These are phyloP conservation scores for Apteryx mantelli DNA, from an alignment of 2,113 vertebrate species.

Conservation along the genomic window DNA sequence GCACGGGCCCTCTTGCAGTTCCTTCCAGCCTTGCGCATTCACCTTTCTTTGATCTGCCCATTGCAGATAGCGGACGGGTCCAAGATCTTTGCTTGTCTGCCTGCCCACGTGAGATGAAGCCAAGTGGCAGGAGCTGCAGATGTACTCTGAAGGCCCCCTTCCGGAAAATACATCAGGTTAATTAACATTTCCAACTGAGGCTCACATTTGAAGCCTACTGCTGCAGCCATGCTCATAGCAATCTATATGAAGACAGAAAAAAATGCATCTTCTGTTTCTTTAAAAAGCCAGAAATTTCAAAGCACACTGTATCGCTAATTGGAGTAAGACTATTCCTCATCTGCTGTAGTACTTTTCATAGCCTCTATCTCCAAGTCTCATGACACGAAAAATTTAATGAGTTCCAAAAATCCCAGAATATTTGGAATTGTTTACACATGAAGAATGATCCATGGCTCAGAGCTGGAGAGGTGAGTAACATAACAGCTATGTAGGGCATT, in stretches of 20 bases:
- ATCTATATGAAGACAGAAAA: neutral
- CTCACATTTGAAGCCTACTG: neutral
- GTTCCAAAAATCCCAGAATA: neutral
- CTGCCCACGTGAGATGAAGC: fast-evolving
- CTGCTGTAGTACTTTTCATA: neutral
- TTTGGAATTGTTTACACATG: neutral
- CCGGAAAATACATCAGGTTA: neutral
- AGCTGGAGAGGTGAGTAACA: neutral
- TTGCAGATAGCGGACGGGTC: neutral
- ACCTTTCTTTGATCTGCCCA: neutral
- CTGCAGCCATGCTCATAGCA: neutral
- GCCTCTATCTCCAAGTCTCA: neutral
- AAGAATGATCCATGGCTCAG: neutral
- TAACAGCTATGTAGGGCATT: neutral
- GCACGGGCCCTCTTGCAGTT: fast-evolving
- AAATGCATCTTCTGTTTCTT: neutral
- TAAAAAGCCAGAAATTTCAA: neutral
- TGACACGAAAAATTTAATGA: neutral
- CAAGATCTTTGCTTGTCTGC: neutral
- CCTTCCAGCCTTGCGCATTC: neutral
- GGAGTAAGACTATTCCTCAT: neutral
- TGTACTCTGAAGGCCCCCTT: neutral
- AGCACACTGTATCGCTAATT: neutral
- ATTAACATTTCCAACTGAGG: neutral
- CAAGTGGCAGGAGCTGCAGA: neutral